Conservation (phyloP, 2,888 invertebrate genomes). For the Erannis defoliaria region DNA sequence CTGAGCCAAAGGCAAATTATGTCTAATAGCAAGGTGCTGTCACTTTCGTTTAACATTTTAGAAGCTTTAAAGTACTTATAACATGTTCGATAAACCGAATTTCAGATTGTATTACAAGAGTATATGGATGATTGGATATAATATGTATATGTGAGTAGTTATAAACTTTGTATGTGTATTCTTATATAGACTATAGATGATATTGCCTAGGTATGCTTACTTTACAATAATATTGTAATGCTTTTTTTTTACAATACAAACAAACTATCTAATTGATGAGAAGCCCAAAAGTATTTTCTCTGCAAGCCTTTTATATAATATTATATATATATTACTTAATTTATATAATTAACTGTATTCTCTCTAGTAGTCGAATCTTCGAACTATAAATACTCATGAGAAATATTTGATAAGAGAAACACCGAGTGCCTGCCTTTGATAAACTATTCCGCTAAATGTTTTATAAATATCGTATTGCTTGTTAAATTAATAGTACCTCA, state of each 20-base stretch:
- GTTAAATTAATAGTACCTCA: conserved; percentile 16
- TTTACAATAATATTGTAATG: neutral
- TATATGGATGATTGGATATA: conserved; percentile 26
- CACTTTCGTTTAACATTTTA: conserved; percentile 67
- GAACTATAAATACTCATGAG: conserved; percentile 17
- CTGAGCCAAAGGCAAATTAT: conserved; percentile 81
- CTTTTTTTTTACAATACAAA: no score
- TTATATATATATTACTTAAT: conserved; percentile 1
- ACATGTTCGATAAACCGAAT: conserved; percentile 63
- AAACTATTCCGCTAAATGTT: conserved; percentile 16
- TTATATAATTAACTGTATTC: conserved; percentile 6
- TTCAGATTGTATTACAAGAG: conserved; percentile 48
- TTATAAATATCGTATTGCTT: conserved; percentile 22
- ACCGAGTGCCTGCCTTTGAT: conserved; percentile 28
- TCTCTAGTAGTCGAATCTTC: conserved; percentile 14
- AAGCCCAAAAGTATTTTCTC: conserved; percentile 3
- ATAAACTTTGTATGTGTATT: conserved; percentile 40
- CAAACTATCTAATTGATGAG: no score
- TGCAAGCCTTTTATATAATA: conserved; percentile 6
- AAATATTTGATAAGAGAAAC: conserved; percentile 14
- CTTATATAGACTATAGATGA: conserved; percentile 47
- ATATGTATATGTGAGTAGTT: conserved; percentile 38
- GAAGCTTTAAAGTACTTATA: conserved; percentile 65
- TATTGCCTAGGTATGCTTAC: conserved; percentile 13
- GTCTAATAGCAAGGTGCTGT: conserved; percentile 80